Evolutionary conservation across 2,113 vertebrate species (phyloP).

Genomic region (Butastur rufipennis): DNA sequence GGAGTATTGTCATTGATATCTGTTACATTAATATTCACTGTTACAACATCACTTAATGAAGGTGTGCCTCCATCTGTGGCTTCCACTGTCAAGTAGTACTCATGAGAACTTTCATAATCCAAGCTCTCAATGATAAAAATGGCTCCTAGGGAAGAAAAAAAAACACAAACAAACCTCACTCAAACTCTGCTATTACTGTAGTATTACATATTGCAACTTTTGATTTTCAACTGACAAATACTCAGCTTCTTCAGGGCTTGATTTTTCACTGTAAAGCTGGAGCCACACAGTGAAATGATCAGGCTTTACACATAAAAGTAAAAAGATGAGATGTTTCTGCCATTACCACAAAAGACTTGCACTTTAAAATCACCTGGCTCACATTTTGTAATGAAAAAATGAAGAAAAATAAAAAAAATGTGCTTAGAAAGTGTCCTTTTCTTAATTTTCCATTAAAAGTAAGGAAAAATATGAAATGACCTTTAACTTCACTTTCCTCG

Average conservation of each 20-base stretch:
- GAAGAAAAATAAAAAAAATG: neutral
- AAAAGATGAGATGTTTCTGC: neutral
- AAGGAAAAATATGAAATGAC: neutral
- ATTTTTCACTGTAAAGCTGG: neutral
- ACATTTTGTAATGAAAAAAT: neutral
- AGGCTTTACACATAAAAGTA: neutral
- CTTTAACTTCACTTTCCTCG: neutral
- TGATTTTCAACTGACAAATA: neutral
- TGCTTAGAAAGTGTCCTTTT: neutral
- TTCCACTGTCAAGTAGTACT: conserved; percentile 93
- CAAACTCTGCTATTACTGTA: neutral
- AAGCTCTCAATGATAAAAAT: conserved; percentile 88
- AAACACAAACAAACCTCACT: neutral
- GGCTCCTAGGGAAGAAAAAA: conserved; percentile 73
- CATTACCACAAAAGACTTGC: neutral
- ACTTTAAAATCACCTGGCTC: neutral
- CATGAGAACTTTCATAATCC: conserved; percentile 91
- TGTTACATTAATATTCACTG: conserved; percentile 92
- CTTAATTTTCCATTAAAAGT: neutral
- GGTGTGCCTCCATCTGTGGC: conserved; percentile 91
- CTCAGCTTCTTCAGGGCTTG: neutral
- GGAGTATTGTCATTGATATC: conserved; percentile 95
- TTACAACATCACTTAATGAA: conserved; percentile 88
- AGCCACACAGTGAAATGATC: neutral
- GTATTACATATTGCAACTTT: neutral